Base-by-base conservation (phyloP, 2,113 vertebrate genomes). In the Caranx ignobilis region DNA sequence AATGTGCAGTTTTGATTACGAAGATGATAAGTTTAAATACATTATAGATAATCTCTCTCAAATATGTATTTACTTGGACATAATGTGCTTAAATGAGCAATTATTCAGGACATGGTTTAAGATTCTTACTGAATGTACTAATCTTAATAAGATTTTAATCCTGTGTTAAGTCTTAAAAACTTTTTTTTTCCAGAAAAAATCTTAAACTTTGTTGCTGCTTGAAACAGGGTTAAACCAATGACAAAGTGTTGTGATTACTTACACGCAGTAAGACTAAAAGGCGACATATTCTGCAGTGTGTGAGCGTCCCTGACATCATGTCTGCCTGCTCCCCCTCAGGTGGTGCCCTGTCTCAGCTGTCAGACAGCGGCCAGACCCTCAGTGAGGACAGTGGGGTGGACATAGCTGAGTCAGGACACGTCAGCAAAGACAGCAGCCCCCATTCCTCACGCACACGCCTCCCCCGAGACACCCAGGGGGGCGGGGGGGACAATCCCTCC, bases 321-420 rank as follows among this genome's bases (percentile, higher is more conserved):
- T 78, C n/a, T 87, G 56, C 82, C 84, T 75, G 59, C 79, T 52
- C 45, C 48, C 93, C 90, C 75, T 39, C 94, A 97, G 97, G 96
- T 82, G 96, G 96, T 71, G 94, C 96, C 6, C 95, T 98, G 85
- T 97, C 97, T 76, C 98, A 99, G 95, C 96, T 99, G 82, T 97
- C 97, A 1, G 97, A 98, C 94, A 97, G 96, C 0, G 98, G 98
- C 61, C 98, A 98, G 94, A 97, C 97, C 6, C 96, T 98, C 79
- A 99, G 98, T 0, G 98, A 99, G 90, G 98, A 99, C 96, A 99
- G 98, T 26, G 98, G 98, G 0, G 97, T 99, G 93, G 98, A 99
- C 76, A 96, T 97, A 8, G 96, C 96, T 0, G 98, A 99, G 71
- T 88, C 94, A 0, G 97, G 96, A 89, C 93, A 92, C 82, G 88